Base-by-base conservation (phyloP, 2,113 vertebrate genomes). In the Jacana jacana region DNA sequence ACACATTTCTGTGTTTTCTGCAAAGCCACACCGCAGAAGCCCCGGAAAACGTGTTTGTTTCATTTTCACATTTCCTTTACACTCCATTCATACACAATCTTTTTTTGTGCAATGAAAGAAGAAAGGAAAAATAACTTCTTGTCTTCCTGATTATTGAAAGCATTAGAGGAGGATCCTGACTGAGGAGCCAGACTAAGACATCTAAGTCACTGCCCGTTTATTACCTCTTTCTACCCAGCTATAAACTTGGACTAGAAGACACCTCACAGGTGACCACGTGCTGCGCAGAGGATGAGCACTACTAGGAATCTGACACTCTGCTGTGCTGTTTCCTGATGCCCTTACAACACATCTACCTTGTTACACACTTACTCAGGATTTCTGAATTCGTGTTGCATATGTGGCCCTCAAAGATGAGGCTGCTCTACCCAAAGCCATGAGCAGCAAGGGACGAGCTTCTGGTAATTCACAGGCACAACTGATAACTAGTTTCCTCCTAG, bases 361-460 rank as follows among this genome's bases (percentile, higher is more conserved):
- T 23, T 4, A 23, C 18, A n/a, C 33, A 37, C 39, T 14, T 48
- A 31, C 46, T 23, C 17, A 46, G 16, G 31, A 11, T 18, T 33
- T 30, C 48, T 14, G 20, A 14, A 28, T 19, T 18, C 0, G 0
- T 23, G 33, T 7, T 57, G 42, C 7, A 5, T 4, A 3, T 1
- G 37, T 25, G 39, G 33, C 35, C 37, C 61, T 40, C n/a, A 19
- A 33, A 40, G 86, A 39, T 3, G 6, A 42, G 51, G 16, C n/a
- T 30, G 5, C 13, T 35, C 39, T 16, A 10, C 28, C 39, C 23
- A 5, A 5, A 48, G 1, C 51, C 27, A 4, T 2, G 1, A 30
- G 46, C 39, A 48, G 27, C 16, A 35, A 35, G 30, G 33, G 35
- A 54, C 40, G 9, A 75, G 39, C n/a, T 71, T 14, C 33, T 9